These are phyloP conservation scores for Macrophya alboannulata DNA, from an alignment of 2,888 invertebrate species.

Conservation along the genomic window DNA sequence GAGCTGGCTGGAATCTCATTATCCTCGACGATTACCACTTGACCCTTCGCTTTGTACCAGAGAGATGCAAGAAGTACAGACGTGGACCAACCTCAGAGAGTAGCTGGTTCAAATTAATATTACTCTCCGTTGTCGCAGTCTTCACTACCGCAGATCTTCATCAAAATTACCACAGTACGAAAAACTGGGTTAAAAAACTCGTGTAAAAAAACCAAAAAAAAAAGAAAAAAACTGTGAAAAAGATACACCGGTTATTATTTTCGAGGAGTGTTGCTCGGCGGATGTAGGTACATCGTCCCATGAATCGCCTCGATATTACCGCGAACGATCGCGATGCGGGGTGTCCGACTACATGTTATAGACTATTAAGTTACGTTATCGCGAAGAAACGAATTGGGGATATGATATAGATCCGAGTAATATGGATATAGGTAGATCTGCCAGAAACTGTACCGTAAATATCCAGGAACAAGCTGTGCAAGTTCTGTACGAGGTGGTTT, in stretches of 20 bases:
- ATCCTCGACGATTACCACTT: slow-evolving; percentile 46
- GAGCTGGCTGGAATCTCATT: slow-evolving; percentile 45
- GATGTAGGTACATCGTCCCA: neutral
- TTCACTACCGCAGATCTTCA: slow-evolving; percentile 34
- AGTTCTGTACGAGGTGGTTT: slow-evolving; percentile 34
- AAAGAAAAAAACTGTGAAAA: neutral
- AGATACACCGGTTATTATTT: slow-evolving; percentile 13
- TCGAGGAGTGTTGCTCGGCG: neutral
- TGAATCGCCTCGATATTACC: neutral
- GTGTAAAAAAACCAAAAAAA: too few relatives aligned
- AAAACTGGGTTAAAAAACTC: neutral
- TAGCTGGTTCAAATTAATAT: slow-evolving; percentile 43
- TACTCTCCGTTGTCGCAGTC: slow-evolving; percentile 29
- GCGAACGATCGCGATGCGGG: neutral
- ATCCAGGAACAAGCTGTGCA: slow-evolving; percentile 30
- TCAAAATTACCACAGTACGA: neutral
- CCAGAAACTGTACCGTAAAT: neutral
- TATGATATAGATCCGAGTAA: neutral
- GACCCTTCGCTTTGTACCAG: slow-evolving; percentile 47
- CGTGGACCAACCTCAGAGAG: slow-evolving; percentile 32
- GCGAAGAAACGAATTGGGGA: neutral
- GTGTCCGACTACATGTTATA: neutral
- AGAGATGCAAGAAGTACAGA: slow-evolving; percentile 40
- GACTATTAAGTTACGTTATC: slow-evolving; percentile 31
- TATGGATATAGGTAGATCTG: neutral